Percentiles rank a stretch among this genome's conserved stretches.
phyloP scores from a whole-genome alignment of 2,888 invertebrate genomes.

The Corythucha ciliata region DNA sequence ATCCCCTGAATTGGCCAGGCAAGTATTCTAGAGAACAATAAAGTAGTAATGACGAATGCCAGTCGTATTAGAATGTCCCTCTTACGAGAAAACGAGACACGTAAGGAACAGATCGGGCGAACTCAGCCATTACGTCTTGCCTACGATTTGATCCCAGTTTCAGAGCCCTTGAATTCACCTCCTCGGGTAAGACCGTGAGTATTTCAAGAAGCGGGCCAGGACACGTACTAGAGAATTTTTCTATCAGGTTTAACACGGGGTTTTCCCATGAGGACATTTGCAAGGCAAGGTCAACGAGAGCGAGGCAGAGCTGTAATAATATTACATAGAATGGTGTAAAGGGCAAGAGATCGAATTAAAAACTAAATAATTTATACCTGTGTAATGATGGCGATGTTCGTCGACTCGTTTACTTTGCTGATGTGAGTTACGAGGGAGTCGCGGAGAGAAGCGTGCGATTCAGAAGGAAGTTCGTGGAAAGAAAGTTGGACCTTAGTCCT shows the following conservation, averaged over 20 bases:
- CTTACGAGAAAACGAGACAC: conserved; percentile 66
- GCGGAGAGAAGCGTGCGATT: conserved; percentile 73
- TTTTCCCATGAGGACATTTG: conserved; percentile 91
- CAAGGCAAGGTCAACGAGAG: conserved; percentile 84
- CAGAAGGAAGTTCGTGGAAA: conserved; percentile 81
- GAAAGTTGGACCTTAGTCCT: conserved; percentile 86
- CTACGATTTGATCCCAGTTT: conserved; percentile 84
- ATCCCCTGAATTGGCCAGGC: conserved; percentile 54
- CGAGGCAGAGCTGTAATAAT: conserved; percentile 62
- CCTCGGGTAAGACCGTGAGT: conserved; percentile 89
- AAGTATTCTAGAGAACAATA: conserved; percentile 50
- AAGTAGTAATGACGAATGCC: conserved; percentile 3
- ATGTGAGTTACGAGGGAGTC: conserved; percentile 87
- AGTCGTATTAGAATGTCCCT: neutral
- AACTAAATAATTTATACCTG: conserved; percentile 46
- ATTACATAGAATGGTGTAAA: too few species aligned
- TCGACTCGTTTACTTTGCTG: conserved; percentile 65
- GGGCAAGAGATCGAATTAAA: neutral
- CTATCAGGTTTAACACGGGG: conserved; percentile 74
- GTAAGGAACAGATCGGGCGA: conserved; percentile 62
- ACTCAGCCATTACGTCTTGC: conserved; percentile 69
- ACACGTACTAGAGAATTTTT: conserved; percentile 59
- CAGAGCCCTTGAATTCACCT: conserved; percentile 71
- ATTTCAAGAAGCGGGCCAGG: conserved; percentile 83
- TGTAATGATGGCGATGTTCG: conserved; percentile 75